Evolutionary conservation across 2,797 vertebrate species (phyloP), one percentile per base, ranked within the genome.

Genomic region (Notoglanidium macrostoma): DNA sequence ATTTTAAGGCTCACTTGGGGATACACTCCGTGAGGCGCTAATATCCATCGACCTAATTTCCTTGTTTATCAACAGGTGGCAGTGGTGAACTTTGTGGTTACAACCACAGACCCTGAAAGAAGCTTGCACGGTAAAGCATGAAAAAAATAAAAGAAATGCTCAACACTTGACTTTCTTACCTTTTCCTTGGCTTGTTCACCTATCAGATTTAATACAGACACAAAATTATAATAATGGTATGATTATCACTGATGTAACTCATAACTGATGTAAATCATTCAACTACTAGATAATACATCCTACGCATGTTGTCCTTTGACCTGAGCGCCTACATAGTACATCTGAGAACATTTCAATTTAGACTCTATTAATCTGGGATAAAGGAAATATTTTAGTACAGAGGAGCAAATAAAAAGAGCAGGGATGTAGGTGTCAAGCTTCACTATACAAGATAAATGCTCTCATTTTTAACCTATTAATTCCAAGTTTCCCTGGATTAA

Each of bases 21-120:
- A 35, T 35, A 35, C 35, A 35, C 35, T 35, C 35, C 35, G 35
- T 35, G 3, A 10, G 10, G 21, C 26, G 21, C 3, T 12, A 0
- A 10, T 76, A 46, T 49, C 40, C 21, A 12, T 73, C 29, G 2
- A 51, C 46, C 26, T 76, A 74, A 1, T 76, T 49, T 54, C 26
- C 14, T 51, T 76, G 73, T 51, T 70, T 67, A 61, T 40, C 82
- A 59, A 65, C 44, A 84, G 86, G 81, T 84, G 81, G 86, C 73
- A 79, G 51, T 79, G 15, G 19, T 68, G 79, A 57, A 44, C 35
- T 78, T 54, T 77, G 46, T 40, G 29, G 8, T 35, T 40, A 0
- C 35, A 35, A 49, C 29, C 11, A 19, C 68, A 85, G 10, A 61
- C 17, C 17, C 35, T 72, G 6, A 19, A 40, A 73, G 3, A 72